Percentiles rank a stretch among this genome's conserved stretches.
Conservation (phyloP, 2,113 vertebrate genomes). For the Genyomyrus donnyi region DNA sequence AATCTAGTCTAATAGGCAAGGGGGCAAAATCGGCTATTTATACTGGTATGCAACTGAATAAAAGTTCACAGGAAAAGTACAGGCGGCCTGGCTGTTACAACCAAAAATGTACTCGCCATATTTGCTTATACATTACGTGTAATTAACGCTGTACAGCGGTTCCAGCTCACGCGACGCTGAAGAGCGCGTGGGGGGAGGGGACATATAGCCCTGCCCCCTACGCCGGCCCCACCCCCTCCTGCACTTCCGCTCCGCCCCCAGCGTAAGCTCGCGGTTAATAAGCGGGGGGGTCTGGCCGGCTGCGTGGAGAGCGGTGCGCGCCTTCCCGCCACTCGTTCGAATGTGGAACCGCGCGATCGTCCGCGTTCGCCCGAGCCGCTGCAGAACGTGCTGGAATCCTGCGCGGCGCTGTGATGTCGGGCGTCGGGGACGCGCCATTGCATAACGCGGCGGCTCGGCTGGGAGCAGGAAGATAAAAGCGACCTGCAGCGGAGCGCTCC, state of each 20-base stretch:
- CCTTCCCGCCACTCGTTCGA: conserved; percentile 60
- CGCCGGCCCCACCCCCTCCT: not conserved
- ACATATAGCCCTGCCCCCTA: conserved; percentile 47
- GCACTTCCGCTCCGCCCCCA: conserved; percentile 24
- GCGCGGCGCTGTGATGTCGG: conserved; percentile 45
- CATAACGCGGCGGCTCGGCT: conserved; percentile 51
- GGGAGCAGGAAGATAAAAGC: conserved; percentile 7
- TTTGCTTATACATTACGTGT: not conserved
- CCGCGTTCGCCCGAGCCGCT: conserved; percentile 34
- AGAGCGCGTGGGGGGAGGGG: conserved; percentile 25
- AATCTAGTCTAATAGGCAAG: not conserved
- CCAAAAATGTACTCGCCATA: not conserved
- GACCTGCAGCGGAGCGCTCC: not conserved
- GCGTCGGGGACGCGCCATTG: conserved; percentile 54
- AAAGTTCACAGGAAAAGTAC: not conserved
- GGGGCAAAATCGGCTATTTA: not conserved
- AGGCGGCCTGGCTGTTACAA: not conserved
- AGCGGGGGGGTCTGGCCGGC: conserved; percentile 46
- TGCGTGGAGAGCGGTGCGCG: conserved; percentile 27
- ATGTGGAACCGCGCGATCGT: conserved; percentile 43
- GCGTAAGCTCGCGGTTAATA: conserved; percentile 49
- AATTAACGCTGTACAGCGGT: not conserved
- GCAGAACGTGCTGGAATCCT: conserved; percentile 53
- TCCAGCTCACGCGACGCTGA: not conserved
- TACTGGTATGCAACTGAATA: not conserved